Evolutionary conservation across 2,888 invertebrate genomes (phyloP).

Genomic region (Blastobasis lacticolella): DNA sequence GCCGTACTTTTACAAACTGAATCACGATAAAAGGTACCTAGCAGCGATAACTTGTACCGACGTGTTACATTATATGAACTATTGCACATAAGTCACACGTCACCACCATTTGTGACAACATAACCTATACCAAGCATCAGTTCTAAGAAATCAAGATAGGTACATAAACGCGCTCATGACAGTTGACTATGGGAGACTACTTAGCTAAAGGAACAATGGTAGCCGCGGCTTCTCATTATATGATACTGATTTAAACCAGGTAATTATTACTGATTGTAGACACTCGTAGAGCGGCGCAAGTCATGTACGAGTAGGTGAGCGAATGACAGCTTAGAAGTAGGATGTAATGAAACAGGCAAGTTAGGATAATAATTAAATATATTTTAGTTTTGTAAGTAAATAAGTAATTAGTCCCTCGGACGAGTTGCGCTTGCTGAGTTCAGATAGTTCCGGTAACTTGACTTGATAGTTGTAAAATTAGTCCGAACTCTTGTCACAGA

Average conservation of each 20-base stretch:
- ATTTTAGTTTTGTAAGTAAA: too few relatives aligned
- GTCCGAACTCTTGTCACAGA: conserved; percentile 28
- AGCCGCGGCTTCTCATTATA: conserved; percentile 4
- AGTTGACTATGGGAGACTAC: conserved; percentile 4
- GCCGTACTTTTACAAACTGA: too few relatives aligned
- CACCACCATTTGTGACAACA: neutral
- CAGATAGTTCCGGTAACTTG: too few relatives aligned
- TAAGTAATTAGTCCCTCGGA: too few relatives aligned
- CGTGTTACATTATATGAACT: neutral
- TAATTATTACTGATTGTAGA: conserved; percentile 2
- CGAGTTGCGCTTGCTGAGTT: too few relatives aligned
- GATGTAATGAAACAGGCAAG: too few relatives aligned
- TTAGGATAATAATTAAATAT: too few relatives aligned
- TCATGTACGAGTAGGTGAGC: too few relatives aligned
- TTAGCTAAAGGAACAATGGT: conserved; percentile 11
- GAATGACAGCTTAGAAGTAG: too few relatives aligned
- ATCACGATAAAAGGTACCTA: too few relatives aligned
- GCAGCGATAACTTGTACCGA: too few relatives aligned
- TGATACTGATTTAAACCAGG: conserved; percentile 6
- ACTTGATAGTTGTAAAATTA: conserved; percentile 16
- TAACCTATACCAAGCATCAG: neutral
- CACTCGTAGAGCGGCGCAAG: too few relatives aligned
- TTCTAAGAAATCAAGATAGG: conserved; percentile 6
- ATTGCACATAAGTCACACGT: conserved; percentile 2
- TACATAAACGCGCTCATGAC: neutral